phyloP scores from a whole-genome alignment of 1,140 invertebrate genomes.

The Drosophila orosa region DNA sequence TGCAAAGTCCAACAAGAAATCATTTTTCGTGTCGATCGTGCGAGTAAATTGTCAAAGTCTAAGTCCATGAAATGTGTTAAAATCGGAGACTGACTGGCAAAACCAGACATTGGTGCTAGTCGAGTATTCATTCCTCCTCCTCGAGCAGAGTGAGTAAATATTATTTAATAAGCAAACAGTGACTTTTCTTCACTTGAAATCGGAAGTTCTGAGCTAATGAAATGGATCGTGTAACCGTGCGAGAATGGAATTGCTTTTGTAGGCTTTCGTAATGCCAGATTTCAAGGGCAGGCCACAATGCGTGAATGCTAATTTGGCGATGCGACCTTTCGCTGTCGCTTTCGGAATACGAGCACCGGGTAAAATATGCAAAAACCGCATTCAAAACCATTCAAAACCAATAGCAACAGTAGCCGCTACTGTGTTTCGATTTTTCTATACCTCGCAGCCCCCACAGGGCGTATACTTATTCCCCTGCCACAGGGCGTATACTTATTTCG shows the following conservation, averaged over 20 bases:
- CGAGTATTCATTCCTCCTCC: background rate
- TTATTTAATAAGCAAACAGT: constrained; percentile 12
- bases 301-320: constrained; percentile 41
- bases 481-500: constrained; percentile 1
- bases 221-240: constrained; percentile 13
- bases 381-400: constrained; percentile 23
- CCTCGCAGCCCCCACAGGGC: constrained; percentile 6
- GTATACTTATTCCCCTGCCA: background rate
- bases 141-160: constrained; percentile 21
- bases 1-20: constrained; percentile 46
- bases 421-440: constrained; percentile 15
- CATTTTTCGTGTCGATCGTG: constrained; percentile 22
- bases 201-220: constrained; percentile 5
- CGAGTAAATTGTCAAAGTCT: constrained; percentile 5
- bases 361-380: constrained; percentile 49
- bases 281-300: constrained; percentile 44
- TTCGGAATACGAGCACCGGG: constrained; percentile 35
- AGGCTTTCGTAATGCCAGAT: constrained; percentile 34
- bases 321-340: constrained; percentile 34
- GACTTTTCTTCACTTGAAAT: background rate
- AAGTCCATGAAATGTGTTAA: constrained; percentile 33
- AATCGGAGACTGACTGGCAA: background rate
- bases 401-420: background rate
- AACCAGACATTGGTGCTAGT: constrained; percentile 5
- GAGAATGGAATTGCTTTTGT: constrained; percentile 15